Evolutionary conservation across 2,797 vertebrate genomes (phyloP).

Genomic region (Coregonus ussuriensis): DNA sequence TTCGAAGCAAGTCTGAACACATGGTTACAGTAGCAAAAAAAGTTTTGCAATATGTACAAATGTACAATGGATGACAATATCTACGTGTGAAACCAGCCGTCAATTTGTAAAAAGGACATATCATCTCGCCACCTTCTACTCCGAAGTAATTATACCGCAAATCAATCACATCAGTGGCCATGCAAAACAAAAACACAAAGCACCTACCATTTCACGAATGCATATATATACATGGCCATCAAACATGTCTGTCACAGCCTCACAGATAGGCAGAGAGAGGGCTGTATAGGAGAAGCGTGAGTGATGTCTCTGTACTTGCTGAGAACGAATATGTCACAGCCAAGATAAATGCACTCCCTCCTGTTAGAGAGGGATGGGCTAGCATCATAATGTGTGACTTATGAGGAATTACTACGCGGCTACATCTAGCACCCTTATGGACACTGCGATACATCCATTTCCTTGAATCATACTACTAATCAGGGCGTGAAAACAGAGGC

Average conservation of each 20-base stretch:
- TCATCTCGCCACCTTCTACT: background rate
- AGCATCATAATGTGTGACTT: background rate
- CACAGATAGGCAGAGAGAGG: background rate
- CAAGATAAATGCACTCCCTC: background rate
- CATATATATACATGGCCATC: background rate
- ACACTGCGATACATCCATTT: constrained; percentile 6
- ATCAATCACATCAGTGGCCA: background rate
- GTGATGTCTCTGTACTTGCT: background rate
- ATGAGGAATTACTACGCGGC: background rate
- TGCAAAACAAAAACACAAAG: background rate
- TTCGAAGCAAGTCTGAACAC: background rate
- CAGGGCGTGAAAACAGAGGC: constrained; percentile 14
- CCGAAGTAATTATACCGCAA: background rate
- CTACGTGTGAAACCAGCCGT: background rate
- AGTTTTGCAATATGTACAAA: background rate
- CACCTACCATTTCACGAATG: background rate
- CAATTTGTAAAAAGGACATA: background rate
- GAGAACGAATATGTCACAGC: background rate
- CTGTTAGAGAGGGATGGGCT: background rate
- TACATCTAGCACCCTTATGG: background rate
- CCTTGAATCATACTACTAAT: constrained; percentile 18
- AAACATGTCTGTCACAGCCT: background rate
- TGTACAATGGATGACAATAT: background rate
- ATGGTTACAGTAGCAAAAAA: background rate
- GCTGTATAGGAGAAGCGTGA: background rate